phyloP scores from a whole-genome alignment of 1,140 invertebrate genomes.

The Drosophila suzukii region DNA sequence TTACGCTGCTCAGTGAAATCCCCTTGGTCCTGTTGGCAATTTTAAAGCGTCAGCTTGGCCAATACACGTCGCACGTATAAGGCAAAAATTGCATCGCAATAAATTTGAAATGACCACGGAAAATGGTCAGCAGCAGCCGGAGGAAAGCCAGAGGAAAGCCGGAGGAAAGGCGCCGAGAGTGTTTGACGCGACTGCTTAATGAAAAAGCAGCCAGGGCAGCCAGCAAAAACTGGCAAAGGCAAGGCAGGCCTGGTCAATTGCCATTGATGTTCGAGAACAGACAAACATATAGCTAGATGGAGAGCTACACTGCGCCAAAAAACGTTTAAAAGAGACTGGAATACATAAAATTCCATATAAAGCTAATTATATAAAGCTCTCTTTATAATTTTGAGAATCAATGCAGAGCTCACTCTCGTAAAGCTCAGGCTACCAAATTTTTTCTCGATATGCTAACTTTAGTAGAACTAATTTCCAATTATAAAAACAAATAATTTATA shows the following conservation, averaged over 20 bases:
- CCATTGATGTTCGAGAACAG: slow-evolving; percentile 72
- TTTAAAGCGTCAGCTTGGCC: slow-evolving; percentile 67
- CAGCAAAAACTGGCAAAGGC: slow-evolving; percentile 31
- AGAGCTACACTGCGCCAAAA: slow-evolving; percentile 8
- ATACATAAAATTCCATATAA: no score
- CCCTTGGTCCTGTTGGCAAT: slow-evolving; percentile 5
- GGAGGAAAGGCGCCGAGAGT: slow-evolving; percentile 33
- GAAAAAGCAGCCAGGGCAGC: slow-evolving; percentile 39
- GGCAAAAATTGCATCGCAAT: slow-evolving; percentile 66
- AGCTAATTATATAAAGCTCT: no score
- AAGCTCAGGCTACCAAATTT: no score
- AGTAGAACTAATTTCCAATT: no score
- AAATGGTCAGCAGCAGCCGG: slow-evolving; percentile 23
- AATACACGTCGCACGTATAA: slow-evolving; percentile 61
- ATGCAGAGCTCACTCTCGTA: no score
- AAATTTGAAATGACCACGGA: slow-evolving; percentile 53
- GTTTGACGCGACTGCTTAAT: slow-evolving; percentile 42
- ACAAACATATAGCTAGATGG: slow-evolving; percentile 9
- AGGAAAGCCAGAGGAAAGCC: slow-evolving; percentile 12
- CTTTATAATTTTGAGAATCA: no score
- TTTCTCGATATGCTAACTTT: no score
- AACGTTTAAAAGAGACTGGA: no score
- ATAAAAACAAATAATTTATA: no score
- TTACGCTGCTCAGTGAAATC: slow-evolving; percentile 20
- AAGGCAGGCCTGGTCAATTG: slow-evolving; percentile 45